Conservation (phyloP, 2,113 vertebrate species). For the Lichenostomus cassidix region DNA sequence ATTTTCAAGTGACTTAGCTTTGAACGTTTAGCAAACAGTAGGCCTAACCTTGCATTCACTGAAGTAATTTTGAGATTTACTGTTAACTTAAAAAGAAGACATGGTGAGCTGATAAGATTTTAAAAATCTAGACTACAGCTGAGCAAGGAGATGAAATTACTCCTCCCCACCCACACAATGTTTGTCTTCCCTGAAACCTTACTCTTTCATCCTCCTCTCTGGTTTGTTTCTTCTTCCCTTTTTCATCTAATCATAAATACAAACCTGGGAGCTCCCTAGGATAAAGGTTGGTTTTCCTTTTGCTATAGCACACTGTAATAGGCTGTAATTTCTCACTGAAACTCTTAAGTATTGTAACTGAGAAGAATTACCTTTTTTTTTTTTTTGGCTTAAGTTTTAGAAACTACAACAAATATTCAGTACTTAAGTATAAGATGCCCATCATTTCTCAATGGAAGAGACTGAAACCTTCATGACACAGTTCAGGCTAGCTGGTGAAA, state of each 20-base stretch:
- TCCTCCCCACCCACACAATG: background rate
- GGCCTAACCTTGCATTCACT: background rate
- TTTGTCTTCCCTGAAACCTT: conserved; percentile 4
- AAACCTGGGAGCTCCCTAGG: background rate
- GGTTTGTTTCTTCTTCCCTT: background rate
- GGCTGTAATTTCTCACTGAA: background rate
- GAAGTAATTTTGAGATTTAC: background rate
- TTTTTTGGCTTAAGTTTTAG: background rate
- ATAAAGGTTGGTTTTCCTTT: background rate
- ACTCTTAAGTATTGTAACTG: background rate
- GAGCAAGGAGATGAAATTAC: background rate
- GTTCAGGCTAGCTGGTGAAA: background rate
- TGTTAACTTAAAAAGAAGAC: background rate
- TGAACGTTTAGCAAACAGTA: background rate
- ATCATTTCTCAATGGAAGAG: background rate
- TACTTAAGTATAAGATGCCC: background rate
- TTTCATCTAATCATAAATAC: background rate
- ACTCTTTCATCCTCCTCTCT: conserved; percentile 9
- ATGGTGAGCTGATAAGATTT: background rate
- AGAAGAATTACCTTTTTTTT: background rate
- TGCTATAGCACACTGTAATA: background rate
- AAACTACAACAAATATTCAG: background rate
- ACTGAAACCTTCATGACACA: background rate
- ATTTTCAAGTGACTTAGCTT: background rate
- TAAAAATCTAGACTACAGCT: background rate